phyloP scores from a whole-genome alignment of 2,888 invertebrate genomes.

The Drosophila hamatofila region DNA sequence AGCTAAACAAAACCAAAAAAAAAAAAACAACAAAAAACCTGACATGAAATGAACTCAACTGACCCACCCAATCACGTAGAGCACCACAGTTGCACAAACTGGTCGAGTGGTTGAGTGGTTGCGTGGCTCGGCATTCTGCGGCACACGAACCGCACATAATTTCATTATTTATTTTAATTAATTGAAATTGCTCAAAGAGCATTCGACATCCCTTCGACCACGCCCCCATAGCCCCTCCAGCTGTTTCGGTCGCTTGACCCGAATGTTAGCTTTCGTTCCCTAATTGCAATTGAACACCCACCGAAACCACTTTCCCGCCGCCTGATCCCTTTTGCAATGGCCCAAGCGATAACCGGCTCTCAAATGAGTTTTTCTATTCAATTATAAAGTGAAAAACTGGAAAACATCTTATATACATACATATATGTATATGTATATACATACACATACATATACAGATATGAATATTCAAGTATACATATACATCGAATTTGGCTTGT shows the following conservation, averaged over 20 bases:
- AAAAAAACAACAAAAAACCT: background rate
- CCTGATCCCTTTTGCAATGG: background rate
- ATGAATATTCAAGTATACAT: background rate
- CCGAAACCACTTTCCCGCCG: background rate
- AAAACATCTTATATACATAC: background rate
- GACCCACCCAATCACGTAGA: background rate
- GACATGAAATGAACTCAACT: background rate
- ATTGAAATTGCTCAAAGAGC: slow-evolving; percentile 66
- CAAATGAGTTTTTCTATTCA: slow-evolving; percentile 3
- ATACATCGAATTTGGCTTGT: background rate
- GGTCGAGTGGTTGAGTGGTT: background rate
- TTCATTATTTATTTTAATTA: slow-evolving; percentile 76
- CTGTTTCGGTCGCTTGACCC: slow-evolving; percentile 48
- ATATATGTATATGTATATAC: background rate
- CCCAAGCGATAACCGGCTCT: background rate
- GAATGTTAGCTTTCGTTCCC: slow-evolving; percentile 41
- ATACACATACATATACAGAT: background rate
- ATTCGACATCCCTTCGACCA: slow-evolving; percentile 9
- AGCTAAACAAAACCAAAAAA: background rate
- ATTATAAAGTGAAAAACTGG: slow-evolving; percentile 2
- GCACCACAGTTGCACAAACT: background rate
- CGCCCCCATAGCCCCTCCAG: background rate
- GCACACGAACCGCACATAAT: slow-evolving; percentile 49
- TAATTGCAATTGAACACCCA: slow-evolving; percentile 57
- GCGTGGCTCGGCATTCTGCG: slow-evolving; percentile 12